Conservation (phyloP, 2,888 invertebrate species). For the Phaonia tiefii region DNA sequence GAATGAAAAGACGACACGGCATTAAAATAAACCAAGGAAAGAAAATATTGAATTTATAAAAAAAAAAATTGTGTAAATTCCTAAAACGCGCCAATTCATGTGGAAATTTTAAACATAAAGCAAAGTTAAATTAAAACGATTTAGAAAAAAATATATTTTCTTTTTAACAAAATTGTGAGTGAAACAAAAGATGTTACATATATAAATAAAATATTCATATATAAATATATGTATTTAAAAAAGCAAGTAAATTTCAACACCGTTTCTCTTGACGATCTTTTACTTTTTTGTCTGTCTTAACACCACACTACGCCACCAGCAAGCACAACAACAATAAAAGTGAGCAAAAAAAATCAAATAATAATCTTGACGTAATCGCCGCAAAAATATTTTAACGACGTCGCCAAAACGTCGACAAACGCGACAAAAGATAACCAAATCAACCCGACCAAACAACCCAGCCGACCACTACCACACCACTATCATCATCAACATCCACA, state of each 20-base stretch:
- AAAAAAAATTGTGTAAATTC: conserved; percentile 12
- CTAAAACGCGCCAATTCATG: conserved; percentile 55
- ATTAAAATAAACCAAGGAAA: conserved; percentile 25
- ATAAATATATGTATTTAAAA: too few species aligned
- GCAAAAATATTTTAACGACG: conserved; percentile 65
- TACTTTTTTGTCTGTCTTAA: neutral
- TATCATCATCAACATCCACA: conserved; percentile 14
- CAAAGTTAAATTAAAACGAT: conserved; percentile 34
- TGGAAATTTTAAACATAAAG: neutral
- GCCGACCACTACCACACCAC: conserved; percentile 1
- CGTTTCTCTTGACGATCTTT: neutral
- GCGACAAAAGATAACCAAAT: conserved; percentile 60
- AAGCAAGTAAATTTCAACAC: too few species aligned
- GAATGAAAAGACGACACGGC: conserved; percentile 33
- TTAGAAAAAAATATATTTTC: conserved; percentile 17
- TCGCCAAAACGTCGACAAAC: conserved; percentile 62
- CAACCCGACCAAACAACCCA: conserved; percentile 41
- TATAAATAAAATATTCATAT: neutral
- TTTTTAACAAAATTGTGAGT: conserved; percentile 51
- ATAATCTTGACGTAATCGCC: conserved; percentile 68
- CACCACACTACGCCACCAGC: neutral
- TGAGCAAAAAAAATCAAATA: conserved; percentile 34
- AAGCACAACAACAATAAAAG: neutral
- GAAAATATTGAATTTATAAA: neutral
- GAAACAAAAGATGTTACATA: neutral